These are phyloP conservation scores for Achroia grisella DNA, from an alignment of 1,140 invertebrate species.

Conservation along the genomic window DNA sequence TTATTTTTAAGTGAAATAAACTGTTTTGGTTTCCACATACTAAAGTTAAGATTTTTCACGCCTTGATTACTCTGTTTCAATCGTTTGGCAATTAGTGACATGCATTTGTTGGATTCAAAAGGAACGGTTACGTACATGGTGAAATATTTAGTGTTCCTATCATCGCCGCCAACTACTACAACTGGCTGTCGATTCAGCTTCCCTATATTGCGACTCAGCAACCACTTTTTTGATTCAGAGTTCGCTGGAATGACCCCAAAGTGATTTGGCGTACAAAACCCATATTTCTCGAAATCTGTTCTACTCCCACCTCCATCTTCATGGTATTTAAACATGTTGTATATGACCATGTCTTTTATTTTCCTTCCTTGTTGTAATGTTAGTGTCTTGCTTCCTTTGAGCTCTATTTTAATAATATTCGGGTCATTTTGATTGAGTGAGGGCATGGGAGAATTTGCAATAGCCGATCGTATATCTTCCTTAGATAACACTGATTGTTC, in stretches of 20 bases:
- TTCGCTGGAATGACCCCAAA: conserved; percentile 51
- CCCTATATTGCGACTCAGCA: conserved; percentile 25
- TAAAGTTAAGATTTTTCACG: conserved; percentile 46
- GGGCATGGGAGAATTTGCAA: conserved; percentile 31
- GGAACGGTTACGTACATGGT: conserved; percentile 31
- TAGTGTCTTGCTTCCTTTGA: conserved; percentile 37
- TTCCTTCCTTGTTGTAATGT: conserved; percentile 29
- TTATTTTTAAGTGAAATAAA: not conserved
- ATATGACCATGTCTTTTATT: conserved; percentile 48
- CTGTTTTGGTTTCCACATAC: conserved; percentile 38
- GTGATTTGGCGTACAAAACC: conserved; percentile 36
- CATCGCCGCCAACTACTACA: conserved; percentile 30
- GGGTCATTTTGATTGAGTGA: conserved; percentile 21
- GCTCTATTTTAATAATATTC: conserved; percentile 33
- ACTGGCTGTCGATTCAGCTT: conserved; percentile 30
- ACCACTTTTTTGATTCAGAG: conserved; percentile 42
- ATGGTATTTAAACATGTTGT: conserved; percentile 45
- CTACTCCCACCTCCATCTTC: conserved; percentile 23
- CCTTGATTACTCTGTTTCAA: conserved; percentile 45
- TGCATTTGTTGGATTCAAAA: conserved; percentile 10
- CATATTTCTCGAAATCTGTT: conserved; percentile 53
- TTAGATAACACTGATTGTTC: conserved; percentile 20
- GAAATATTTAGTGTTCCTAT: conserved; percentile 26
- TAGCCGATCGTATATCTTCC: conserved; percentile 9
- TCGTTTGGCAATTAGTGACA: conserved; percentile 22